Evolutionary conservation across 1,140 invertebrate genomes (phyloP).

Genomic region (Drosophila setifemur): DNA sequence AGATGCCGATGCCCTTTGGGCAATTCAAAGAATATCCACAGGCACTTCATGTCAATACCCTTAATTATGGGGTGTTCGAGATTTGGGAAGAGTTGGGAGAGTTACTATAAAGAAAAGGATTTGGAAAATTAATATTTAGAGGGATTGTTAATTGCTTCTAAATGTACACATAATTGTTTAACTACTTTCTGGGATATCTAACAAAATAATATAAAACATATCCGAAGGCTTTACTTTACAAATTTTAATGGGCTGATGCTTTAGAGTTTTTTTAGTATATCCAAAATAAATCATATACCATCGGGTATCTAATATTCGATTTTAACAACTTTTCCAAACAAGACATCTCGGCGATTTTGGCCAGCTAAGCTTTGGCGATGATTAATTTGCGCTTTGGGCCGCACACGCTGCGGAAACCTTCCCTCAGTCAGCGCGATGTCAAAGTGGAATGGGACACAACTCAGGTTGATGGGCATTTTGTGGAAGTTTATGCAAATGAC

Average conservation of each 20-base stretch:
- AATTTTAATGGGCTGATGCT: too few species aligned
- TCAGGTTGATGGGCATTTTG: slow-evolving; percentile 27
- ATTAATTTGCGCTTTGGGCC: slow-evolving; percentile 36
- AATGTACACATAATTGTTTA: too few species aligned
- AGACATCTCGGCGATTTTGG: background rate
- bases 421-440: slow-evolving; percentile 31
- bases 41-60: background rate
- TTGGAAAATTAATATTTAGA: too few species aligned
- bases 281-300: too few species aligned
- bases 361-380: background rate
- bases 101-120: background rate
- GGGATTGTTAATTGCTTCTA: too few species aligned
- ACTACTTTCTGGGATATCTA: too few species aligned
- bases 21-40: background rate
- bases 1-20: slow-evolving; percentile 16
- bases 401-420: slow-evolving; percentile 35
- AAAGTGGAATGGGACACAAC: slow-evolving; percentile 12
- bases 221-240: too few species aligned
- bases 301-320: background rate
- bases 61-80: background rate
- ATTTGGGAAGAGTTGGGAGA: background rate
- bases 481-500: slow-evolving; percentile 39
- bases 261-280: too few species aligned
- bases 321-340: background rate
- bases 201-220: too few species aligned